Base-by-base conservation (phyloP, 2,113 vertebrate genomes). In the Alectura lathami region DNA sequence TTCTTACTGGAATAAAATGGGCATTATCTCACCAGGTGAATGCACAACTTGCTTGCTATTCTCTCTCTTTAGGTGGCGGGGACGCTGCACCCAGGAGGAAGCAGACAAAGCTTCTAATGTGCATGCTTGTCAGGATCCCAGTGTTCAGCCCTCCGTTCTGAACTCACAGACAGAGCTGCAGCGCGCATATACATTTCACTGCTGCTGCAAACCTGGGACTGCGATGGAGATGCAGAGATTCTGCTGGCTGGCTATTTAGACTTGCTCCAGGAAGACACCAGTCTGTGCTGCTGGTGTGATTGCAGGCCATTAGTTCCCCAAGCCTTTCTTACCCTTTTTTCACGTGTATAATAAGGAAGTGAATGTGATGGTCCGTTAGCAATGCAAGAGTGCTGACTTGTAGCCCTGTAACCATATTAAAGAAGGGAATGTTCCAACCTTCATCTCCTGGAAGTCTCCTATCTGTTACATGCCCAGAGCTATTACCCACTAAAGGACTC, bases 11-110 rank as follows among this genome's bases (percentile, higher is more conserved):
- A 97, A 97, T 94, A 95, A 97, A 98, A 91, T 86, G 94, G 97
- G 96, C 97, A 98, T 98, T 97, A 97, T 97, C 96, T 95, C 97
- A 87, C 91, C 89, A 96, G 98, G 96, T 97, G 89, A 50, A 91
- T 30, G 23, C 9, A 4, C 6, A 72, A 79, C 17, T 82, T 24
- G 53, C 76, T 85, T 21, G 17, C 59, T 13, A 9, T 60, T 64
- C 62, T 63, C 48, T 17, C 8, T 51, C 32, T 79, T 54, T 66
- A 64, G 74, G 77, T 76, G 63, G 21, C 18, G 2, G 79, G 12
- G 69, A 36, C 38, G 90, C 66, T 23, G 34, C 48, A 70, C 91
- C 81, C 80, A 70, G 74, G 70, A 96, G 80, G 77, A 69, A 45
- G 45, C 26, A 30, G 83, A 63, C 64, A 83, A 74, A 6, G 27